These are phyloP conservation scores for Drosophila leonis DNA, from an alignment of 2,888 invertebrate species.

Conservation along the genomic window DNA sequence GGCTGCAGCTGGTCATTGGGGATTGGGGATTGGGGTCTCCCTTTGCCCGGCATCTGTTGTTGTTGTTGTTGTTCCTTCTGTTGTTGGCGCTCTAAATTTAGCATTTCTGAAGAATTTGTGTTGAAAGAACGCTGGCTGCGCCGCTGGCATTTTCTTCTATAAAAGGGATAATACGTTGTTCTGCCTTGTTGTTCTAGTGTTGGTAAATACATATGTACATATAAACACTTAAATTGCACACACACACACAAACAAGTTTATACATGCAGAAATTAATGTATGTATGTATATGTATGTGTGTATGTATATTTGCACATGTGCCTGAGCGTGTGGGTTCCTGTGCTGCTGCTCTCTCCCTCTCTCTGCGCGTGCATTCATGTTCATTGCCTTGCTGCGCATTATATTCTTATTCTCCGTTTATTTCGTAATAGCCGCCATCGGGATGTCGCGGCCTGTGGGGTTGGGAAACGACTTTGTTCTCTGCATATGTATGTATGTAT, in stretches of 20 bases:
- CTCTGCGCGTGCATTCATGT: constrained; percentile 22
- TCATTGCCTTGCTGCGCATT: constrained; percentile 42
- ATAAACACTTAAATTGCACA: constrained; percentile 10
- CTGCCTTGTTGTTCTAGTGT: constrained; percentile 38
- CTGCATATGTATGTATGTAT: not conserved
- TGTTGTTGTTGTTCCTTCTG: constrained; percentile 36
- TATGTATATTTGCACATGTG: constrained; percentile 1
- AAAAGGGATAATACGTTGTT: constrained; percentile 72
- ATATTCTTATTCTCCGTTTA: constrained; percentile 66
- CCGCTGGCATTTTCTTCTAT: constrained; percentile 71
- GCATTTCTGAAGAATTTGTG: constrained; percentile 73
- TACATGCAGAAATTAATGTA: constrained; percentile 2
- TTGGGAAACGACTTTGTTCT: constrained; percentile 19
- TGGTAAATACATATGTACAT: constrained; percentile 16
- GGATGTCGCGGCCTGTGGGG: constrained; percentile 8
- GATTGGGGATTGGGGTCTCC: constrained; percentile 28
- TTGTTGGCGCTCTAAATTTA: constrained; percentile 74
- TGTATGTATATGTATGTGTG: constrained; percentile 1
- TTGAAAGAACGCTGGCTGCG: constrained; percentile 45
- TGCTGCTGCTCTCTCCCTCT: not conserved
- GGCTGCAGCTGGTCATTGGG: constrained; percentile 36
- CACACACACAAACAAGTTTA: constrained; percentile 7
- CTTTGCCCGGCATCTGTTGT: constrained; percentile 22
- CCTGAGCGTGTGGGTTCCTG: constrained; percentile 19
- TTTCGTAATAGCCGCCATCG: constrained; percentile 77